Evolutionary conservation across 2,888 invertebrate genomes (phyloP).

Genomic region (Acanthacorydalis orientalis): DNA sequence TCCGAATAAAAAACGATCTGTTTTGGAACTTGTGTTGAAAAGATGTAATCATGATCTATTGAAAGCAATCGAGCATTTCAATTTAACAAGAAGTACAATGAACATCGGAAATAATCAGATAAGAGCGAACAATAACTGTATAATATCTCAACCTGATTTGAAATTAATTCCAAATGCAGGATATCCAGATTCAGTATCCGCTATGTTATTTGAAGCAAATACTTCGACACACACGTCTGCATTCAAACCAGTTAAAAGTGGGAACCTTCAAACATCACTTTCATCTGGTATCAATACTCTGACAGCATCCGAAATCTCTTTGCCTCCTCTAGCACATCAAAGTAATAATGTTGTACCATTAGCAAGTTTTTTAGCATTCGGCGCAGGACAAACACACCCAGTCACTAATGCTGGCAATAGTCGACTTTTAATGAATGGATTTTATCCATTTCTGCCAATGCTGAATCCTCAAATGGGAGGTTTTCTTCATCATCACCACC

Average conservation of each 20-base stretch:
- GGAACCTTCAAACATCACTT: slow-evolving; percentile 5
- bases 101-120: neutral
- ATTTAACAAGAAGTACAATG: slow-evolving; percentile 16
- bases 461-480: slow-evolving; percentile 17
- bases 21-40: slow-evolving; percentile 78
- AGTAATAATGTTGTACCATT: slow-evolving; percentile 8
- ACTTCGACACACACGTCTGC: slow-evolving; percentile 19
- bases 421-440: slow-evolving; percentile 23
- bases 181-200: neutral
- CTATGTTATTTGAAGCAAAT: neutral
- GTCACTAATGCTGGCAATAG: neutral
- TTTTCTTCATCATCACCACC: neutral
- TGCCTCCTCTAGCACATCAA: slow-evolving; percentile 22
- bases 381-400: neutral
- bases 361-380: neutral
- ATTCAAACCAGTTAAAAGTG: slow-evolving; percentile 22
- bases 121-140: neutral
- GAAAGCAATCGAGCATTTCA: slow-evolving; percentile 78
- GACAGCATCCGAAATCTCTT: slow-evolving; percentile 16
- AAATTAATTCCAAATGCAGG: neutral
- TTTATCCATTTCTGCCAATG: slow-evolving; percentile 27
- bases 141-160: neutral
- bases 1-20: slow-evolving; percentile 74
- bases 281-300: slow-evolving; percentile 14
- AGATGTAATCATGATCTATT: slow-evolving; percentile 84